phyloP scores from a whole-genome alignment of 2,888 invertebrate species.

The Dryomyza anilis region DNA sequence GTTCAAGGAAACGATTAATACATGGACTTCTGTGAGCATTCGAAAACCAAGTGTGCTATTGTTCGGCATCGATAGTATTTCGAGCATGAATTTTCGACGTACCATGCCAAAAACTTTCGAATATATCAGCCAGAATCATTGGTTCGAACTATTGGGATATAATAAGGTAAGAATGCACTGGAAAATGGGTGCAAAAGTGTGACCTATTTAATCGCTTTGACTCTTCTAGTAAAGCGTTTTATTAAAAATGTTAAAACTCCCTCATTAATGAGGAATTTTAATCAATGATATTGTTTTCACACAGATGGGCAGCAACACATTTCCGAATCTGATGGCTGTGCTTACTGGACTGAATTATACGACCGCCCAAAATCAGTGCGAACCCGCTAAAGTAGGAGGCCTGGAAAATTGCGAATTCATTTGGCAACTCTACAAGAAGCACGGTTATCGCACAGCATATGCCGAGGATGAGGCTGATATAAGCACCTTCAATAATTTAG shows the following conservation, averaged over 20 bases:
- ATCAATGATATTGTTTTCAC: not conserved
- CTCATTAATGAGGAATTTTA: too few relatives aligned
- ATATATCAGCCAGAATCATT: constrained; percentile 69
- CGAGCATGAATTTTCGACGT: constrained; percentile 75
- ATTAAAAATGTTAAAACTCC: too few relatives aligned
- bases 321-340: constrained; percentile 85
- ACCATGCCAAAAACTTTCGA: constrained; percentile 74
- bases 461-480: constrained; percentile 75
- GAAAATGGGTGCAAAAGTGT: too few relatives aligned
- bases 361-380: constrained; percentile 62
- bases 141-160: constrained; percentile 76
- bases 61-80: constrained; percentile 84
- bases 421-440: constrained; percentile 74
- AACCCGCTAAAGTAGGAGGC: constrained; percentile 61
- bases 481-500: constrained; percentile 71
- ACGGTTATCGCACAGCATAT: constrained; percentile 77
- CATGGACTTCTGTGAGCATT: constrained; percentile 26
- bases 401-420: constrained; percentile 75
- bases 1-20: constrained; percentile 59
- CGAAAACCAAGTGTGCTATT: constrained; percentile 69
- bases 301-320: constrained; percentile 84
- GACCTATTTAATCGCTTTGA: too few relatives aligned
- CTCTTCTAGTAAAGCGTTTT: too few relatives aligned
- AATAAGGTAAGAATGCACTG: constrained; percentile 65
- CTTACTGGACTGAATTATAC: constrained; percentile 68